Evolutionary conservation across 2,888 invertebrate species (phyloP).

Genomic region (Sphaeridia pumilis): DNA sequence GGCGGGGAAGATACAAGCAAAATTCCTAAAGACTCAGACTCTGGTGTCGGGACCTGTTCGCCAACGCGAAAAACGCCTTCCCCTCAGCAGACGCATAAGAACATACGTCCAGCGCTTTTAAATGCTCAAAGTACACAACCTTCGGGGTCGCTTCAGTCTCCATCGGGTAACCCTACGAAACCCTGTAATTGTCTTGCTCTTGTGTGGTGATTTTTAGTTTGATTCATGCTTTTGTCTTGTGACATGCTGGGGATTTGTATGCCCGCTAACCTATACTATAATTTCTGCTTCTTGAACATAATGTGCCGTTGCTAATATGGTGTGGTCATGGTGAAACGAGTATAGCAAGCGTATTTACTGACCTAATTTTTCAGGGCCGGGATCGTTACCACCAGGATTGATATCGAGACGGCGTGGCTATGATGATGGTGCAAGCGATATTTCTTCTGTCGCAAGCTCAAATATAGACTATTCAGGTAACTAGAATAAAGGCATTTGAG

Average conservation of each 20-base stretch:
- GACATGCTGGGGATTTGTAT: no score
- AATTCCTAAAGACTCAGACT: constrained; percentile 30
- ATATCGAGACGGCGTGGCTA: constrained; percentile 59
- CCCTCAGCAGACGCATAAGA: constrained; percentile 15
- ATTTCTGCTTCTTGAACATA: no score
- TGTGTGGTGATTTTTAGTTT: no score
- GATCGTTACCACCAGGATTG: constrained; percentile 62
- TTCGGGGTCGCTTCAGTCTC: constrained; percentile 34
- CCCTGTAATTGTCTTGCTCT: constrained; percentile 20
- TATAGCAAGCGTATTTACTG: no score
- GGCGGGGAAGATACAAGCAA: constrained; percentile 13
- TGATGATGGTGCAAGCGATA: constrained; percentile 70
- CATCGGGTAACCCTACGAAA: constrained; percentile 31
- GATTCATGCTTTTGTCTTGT: no score
- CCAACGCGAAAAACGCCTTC: constrained; percentile 30
- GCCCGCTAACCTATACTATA: no score
- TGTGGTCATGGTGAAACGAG: no score
- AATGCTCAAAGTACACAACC: constrained; percentile 14
- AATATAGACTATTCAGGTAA: constrained; percentile 47
- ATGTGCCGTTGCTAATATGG: no score
- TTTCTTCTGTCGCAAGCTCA: constrained; percentile 69
- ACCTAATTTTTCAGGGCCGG: constrained; percentile 55
- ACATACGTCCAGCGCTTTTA: constrained; percentile 7
- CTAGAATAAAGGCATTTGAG: no score
- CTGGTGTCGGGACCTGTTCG: constrained; percentile 34